Base-by-base conservation (phyloP, 2,797 vertebrate genomes). In the Argya squamiceps region DNA sequence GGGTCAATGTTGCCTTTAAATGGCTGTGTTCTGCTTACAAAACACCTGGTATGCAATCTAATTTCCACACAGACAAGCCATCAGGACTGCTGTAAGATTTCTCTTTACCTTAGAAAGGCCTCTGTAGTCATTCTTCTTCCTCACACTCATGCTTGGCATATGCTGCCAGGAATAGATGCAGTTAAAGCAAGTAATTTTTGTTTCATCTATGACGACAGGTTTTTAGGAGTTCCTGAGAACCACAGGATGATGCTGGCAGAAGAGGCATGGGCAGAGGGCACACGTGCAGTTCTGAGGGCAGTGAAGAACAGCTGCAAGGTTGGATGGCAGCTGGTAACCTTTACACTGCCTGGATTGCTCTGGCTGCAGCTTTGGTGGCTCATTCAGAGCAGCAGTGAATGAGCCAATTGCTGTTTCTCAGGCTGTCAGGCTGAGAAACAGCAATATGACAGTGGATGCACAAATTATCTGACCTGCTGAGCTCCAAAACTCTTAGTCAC, bases 121-220 rank as follows among this genome's bases (percentile, higher is more conserved):
- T 89, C 39, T 77, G 3, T 49, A 64, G 52, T 68, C 59, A 84
- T 76, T 91, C 34, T 78, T 88, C 58, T 88, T 30, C 71, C 62
- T 84, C 58, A 49, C 6, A 10, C 63, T 93, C 63, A 46, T 0
- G 11, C 55, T 69, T 84, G 67, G 79, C 73, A 50, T 18, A 55
- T 12, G 39, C 67, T 94, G 69, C 63, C 73, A 89, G 82, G 53
- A 86, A 75, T 53, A 82, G 55, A 91, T n/a, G 44, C 1, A 2
- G 63, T 73, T 82, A 84, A 93, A 96, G 32, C 69, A 55, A 92
- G 70, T 65, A 37, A 79, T 82, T 92, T 92, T 89, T 84, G 67
- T 71, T 94, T 88, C 79, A 69, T 65, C 85, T 95, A 84, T 56
- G 47, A 69, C 52, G 90, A 89, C 9, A 88, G 44, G 74, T 81